Conservation (phyloP, 1,140 invertebrate species). For the Papilio machaon region DNA sequence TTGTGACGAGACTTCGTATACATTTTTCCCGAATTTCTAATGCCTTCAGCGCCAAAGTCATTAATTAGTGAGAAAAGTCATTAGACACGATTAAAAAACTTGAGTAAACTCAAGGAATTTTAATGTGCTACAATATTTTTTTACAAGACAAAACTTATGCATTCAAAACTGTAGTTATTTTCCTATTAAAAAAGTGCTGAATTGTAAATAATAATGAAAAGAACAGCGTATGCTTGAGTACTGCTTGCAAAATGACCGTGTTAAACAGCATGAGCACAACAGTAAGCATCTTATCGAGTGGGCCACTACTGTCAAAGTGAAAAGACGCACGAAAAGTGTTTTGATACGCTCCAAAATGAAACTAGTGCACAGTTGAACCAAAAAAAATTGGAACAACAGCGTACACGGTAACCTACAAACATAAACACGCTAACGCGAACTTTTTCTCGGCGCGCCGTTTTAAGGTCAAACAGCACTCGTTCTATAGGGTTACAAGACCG, state of each 20-base stretch:
- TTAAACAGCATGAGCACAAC: not conserved
- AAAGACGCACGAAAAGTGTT: conserved; percentile 50
- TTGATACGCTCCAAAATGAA: conserved; percentile 54
- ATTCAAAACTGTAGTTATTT: not conserved
- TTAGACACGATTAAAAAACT: conserved; percentile 73
- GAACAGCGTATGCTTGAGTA: not conserved
- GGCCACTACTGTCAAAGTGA: not conserved
- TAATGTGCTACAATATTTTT: conserved; percentile 53
- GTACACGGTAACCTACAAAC: conserved; percentile 39
- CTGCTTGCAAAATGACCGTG: not conserved
- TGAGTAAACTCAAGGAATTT: conserved; percentile 59
- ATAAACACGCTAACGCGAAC: conserved; percentile 46
- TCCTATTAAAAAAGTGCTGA: not conserved
- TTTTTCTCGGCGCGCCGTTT: conserved; percentile 53
- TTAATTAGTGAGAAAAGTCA: conserved; percentile 75
- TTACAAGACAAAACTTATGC: not conserved
- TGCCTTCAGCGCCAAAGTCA: conserved; percentile 65
- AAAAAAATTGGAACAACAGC: conserved; percentile 23
- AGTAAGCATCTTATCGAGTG: not conserved
- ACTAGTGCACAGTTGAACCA: conserved; percentile 33
- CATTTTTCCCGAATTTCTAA: conserved; percentile 62
- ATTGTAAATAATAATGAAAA: not conserved
- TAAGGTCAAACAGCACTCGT: conserved; percentile 75
- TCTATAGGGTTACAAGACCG: conserved; percentile 69
- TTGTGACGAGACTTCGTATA: conserved; percentile 52